Evolutionary conservation across 2,888 invertebrate genomes (phyloP), one percentile per base, ranked within the genome.

Genomic region (Oxycera nigricornis): DNA sequence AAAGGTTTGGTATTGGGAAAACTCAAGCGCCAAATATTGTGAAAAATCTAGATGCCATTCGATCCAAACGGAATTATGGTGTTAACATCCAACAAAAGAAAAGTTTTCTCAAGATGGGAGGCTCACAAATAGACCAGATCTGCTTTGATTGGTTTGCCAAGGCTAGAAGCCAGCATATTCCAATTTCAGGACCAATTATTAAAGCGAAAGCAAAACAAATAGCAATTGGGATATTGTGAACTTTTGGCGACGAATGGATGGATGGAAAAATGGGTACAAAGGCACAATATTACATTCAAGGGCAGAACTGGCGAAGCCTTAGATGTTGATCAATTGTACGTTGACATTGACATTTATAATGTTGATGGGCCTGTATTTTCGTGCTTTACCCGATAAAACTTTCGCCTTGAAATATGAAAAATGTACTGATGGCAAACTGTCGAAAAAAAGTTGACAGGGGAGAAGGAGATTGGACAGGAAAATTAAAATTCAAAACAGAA

Each of bases 321-420:
- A 35, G 11, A 35, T 55, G 55, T 55, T 17, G 22, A 55, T 55
- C 20, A n/a, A 46, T n/a, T 46, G 20, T n/a, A 46, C 46, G 46
- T 46, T 20, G 46, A 46, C 46, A n/a, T 17, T n/a, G n/a, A n/a
- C n/a, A 20, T 46, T 46, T 46, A 46, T n/a, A 11, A 20, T 20
- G 39, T 9, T 6, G 39, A 9, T 39, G 6, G 7, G 11, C 39
- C 11, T 6, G n/a, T n/a, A 46, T 41, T 68, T 68, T 28, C 50
- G 68, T 26, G 68, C 46, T 39, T 22, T 68, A 50, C 46, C 41
- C 26, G 68, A 68, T 22, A 68, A n/a, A n/a, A n/a, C n/a, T n/a
- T n/a, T n/a, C n/a, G n/a, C n/a, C n/a, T n/a, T n/a, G n/a, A n/a
- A n/a, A 68, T 11, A 39, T 39, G 39, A 11, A n/a, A n/a, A n/a